phyloP scores from a whole-genome alignment of 2,797 vertebrate genomes.

The Masticophis lateralis region DNA sequence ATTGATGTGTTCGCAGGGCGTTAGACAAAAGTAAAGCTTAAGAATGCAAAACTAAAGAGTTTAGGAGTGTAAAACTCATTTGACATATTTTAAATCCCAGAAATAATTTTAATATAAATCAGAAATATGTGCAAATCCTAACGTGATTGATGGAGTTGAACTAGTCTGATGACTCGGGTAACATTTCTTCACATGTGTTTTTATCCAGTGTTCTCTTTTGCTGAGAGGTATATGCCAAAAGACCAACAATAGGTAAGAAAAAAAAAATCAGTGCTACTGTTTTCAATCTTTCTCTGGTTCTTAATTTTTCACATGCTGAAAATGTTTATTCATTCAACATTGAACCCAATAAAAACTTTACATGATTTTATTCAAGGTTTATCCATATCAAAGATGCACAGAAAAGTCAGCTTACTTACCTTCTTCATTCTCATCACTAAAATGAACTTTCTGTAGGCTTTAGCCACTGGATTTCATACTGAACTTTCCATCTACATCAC shows the following conservation, averaged over 20 bases:
- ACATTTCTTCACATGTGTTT: neutral
- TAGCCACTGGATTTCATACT: slow-evolving; percentile 27
- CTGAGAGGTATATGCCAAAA: neutral
- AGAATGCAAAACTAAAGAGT: neutral
- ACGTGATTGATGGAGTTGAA: neutral
- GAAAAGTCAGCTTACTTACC: slow-evolving; percentile 61
- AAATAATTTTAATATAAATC: neutral
- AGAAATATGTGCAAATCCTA: neutral
- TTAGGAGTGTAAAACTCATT: neutral
- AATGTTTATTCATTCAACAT: neutral
- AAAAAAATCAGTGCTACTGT: neutral
- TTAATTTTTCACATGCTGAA: slow-evolving; percentile 14
- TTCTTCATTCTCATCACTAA: slow-evolving; percentile 48
- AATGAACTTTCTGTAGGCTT: slow-evolving; percentile 47
- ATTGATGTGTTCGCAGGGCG: neutral
- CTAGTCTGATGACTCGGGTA: neutral
- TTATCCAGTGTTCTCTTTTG: neutral
- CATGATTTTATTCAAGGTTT: neutral
- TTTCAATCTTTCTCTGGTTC: slow-evolving; percentile 11
- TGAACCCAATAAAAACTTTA: neutral
- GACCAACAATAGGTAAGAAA: neutral
- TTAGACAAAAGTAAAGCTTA: neutral
- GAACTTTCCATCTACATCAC: slow-evolving; percentile 56
- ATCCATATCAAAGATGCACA: neutral
- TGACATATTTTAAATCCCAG: neutral